phyloP scores from a whole-genome alignment of 2,888 invertebrate species.

The Clistopyga incitator region DNA sequence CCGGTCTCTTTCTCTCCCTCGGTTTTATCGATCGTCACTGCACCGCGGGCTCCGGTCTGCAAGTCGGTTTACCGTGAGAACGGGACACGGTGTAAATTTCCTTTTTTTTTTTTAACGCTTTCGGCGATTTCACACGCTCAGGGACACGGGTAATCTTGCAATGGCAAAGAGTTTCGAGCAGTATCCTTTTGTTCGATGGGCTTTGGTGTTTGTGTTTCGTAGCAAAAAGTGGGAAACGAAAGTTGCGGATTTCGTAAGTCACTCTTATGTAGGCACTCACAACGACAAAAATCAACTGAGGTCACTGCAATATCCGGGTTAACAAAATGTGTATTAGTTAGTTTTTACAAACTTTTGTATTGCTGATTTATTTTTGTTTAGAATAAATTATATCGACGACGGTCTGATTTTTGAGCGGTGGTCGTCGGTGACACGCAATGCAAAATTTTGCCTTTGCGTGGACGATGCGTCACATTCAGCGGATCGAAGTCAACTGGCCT shows the following conservation, averaged over 20 bases:
- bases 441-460: neutral
- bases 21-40: constrained; percentile 74
- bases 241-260: constrained; percentile 1
- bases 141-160: neutral
- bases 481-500: constrained; percentile 81
- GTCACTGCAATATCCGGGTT: neutral
- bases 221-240: neutral
- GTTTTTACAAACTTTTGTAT: neutral
- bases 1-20: constrained; percentile 66
- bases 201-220: neutral
- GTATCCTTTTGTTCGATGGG: neutral
- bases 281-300: neutral
- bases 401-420: neutral
- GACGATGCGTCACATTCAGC: constrained; percentile 62
- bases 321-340: neutral
- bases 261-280: constrained; percentile 34
- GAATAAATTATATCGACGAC: neutral
- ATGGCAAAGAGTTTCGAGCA: neutral
- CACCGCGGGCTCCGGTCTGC: constrained; percentile 46
- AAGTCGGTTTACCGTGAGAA: constrained; percentile 59
- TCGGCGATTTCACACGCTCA: constrained; percentile 5
- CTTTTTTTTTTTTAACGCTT: constrained; percentile 12
- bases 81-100: constrained; percentile 42
- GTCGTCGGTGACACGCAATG: constrained; percentile 28
- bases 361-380: neutral